These are phyloP conservation scores for Sitodiplosis mosellana DNA, from an alignment of 1,140 invertebrate species.

Conservation along the genomic window DNA sequence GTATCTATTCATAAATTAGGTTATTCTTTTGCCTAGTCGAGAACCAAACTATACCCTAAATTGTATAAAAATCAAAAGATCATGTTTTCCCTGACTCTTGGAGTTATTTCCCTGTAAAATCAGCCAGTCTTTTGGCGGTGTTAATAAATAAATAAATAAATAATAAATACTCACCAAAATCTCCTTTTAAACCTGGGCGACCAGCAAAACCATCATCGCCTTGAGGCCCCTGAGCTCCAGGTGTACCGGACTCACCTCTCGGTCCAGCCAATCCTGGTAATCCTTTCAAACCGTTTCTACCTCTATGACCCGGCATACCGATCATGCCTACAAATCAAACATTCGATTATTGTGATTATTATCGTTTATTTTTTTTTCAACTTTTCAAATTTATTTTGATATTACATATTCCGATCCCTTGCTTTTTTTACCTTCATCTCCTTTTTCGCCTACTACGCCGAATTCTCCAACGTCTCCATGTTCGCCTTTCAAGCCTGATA, in stretches of 20 bases:
- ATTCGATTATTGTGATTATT: not conserved
- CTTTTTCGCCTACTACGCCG: constrained; percentile 30
- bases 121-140: too few species aligned
- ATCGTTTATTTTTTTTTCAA: not conserved
- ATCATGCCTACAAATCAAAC: constrained; percentile 1
- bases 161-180: not conserved
- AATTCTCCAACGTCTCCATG: constrained; percentile 29
- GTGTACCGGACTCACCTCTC: constrained; percentile 46
- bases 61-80: too few species aligned
- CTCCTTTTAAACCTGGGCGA: constrained; percentile 17
- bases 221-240: constrained; percentile 33
- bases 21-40: too few species aligned
- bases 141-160: too few species aligned
- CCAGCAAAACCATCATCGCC: constrained; percentile 31
- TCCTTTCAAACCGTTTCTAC: constrained; percentile 20
- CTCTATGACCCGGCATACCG: constrained; percentile 22
- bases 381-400: not conserved
- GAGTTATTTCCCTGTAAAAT: too few species aligned
- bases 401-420: too few species aligned
- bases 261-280: constrained; percentile 38
- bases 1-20: too few species aligned
- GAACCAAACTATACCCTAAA: too few species aligned
- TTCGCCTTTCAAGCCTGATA: constrained; percentile 16
- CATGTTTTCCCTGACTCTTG: too few species aligned
- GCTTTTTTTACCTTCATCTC: constrained; percentile 24